Base-by-base conservation (phyloP, 2,113 vertebrate genomes). In the Salvelinus alpinus region DNA sequence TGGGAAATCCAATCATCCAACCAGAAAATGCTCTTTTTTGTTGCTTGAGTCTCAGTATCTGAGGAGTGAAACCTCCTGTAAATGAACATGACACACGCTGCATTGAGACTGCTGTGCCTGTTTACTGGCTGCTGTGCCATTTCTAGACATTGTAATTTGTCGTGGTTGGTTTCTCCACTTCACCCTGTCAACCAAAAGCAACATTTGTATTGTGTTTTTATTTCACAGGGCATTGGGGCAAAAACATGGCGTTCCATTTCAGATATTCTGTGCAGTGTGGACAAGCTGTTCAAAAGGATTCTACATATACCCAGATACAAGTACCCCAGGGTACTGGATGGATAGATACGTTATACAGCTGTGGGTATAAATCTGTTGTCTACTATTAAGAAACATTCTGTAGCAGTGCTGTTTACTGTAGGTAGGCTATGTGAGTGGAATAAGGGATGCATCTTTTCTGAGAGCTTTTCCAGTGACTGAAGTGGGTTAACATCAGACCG, bases 211-310 rank as follows among this genome's bases (percentile, higher is more conserved):
- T n/a, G 60, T 11, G 22, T 64, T n/a, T 60, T 25, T n/a, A 64
- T 25, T n/a, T 64, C 20, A 22, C 48, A 62, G 54, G 57, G 60
- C n/a, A 68, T 1, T 1, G 59, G 12, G 47, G 27, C 29, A 34
- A 74, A 74, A 31, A 74, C 70, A 71, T 78, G 75, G 62, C 47
- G 24, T 73, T 64, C 82, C 84, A 73, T 78, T 44, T 9, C 38
- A 11, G 38, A 44, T 44, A 44, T 44, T 12, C 9, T 44, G 9
- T 80, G 73, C 70, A 73, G 83, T 31, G 87, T 60, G 84, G 74
- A 74, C 84, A 87, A 89, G 86, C 87, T 91, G 88, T 82, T 89
- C 74, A 78, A 81, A 81, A 85, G 85, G 67, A 44, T 44, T 44
- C 38, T 20, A 77, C 68, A 76, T 79, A 66, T 80, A 75, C 70